Evolutionary conservation across 2,888 invertebrate species (phyloP), one percentile per base, ranked within the genome.

Genomic region (Oscheius onirici): DNA sequence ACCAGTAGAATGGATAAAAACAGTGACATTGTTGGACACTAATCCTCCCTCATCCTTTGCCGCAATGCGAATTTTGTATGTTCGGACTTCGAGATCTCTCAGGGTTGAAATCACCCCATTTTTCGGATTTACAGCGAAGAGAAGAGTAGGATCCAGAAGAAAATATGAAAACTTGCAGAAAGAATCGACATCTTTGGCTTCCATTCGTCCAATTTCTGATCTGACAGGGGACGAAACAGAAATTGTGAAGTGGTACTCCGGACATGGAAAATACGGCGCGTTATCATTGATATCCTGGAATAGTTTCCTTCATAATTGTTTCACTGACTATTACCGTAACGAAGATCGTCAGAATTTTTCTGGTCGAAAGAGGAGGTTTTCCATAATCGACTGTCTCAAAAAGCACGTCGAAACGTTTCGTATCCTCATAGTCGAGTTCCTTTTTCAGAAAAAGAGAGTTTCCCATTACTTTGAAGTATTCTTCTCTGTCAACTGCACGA

Each of bases 251-350:
- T 69, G 54, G 13, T 3, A 17, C 28, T 69, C 69, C 1, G 34
- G 13, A 49, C 69, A 69, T 3, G 69, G 57, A 17, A 69, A 69
- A 6, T 28, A 22, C 2, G 69, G 69, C 3, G 26, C 46, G 11
- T 58, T 43, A 46, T 69, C 60, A 40, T 69, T 69, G 15, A 44
- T 17, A 20, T 69, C 58, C 66, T 52, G 20, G 13, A 44, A 43
- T 22, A 17, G n/a, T 34, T 34, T 55, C 17, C 26, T 55, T 34
- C 5, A n/a, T 10, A 44, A 8, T 8, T 26, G n/a, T 3, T 34
- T 26, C n/a, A 57, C 2, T 2, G 13, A 2, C 10, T 24, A 13
- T 24, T 10, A 54, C 54, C 15, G 20, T 54, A 15, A 54, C 54
- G 11, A 22, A 8, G 11, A 66, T 34, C 17, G n/a, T 13, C 13